These are phyloP conservation scores for Zingel zingel DNA, from an alignment of 2,113 vertebrate genomes.

Conservation along the genomic window DNA sequence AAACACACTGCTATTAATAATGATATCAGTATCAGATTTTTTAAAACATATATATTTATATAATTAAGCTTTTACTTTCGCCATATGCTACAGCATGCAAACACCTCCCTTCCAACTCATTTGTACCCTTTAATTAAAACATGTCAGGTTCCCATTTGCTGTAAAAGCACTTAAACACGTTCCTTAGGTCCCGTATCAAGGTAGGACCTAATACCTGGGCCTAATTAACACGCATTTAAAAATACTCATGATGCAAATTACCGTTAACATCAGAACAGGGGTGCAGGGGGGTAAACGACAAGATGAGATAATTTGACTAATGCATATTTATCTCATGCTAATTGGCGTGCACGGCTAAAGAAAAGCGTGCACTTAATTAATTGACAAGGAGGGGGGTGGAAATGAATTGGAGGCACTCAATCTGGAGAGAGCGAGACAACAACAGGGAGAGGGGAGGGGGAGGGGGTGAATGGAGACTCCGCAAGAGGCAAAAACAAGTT, in stretches of 20 bases:
- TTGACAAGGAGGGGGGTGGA: slow-evolving; percentile 81
- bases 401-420: slow-evolving; percentile 79
- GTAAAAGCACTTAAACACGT: slow-evolving; percentile 79
- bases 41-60: background rate
- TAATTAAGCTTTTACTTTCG: background rate
- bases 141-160: slow-evolving; percentile 50
- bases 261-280: slow-evolving; percentile 67
- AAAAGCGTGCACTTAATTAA: slow-evolving; percentile 86
- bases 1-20: background rate
- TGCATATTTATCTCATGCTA: slow-evolving; percentile 89
- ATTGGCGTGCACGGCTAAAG: slow-evolving; percentile 83
- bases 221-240: slow-evolving; percentile 85
- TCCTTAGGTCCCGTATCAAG: slow-evolving; percentile 66
- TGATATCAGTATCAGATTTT: background rate
- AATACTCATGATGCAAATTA: slow-evolving; percentile 84
- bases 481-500: slow-evolving; percentile 24
- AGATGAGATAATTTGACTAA: slow-evolving; percentile 82
- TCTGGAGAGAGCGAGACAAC: slow-evolving; percentile 74
- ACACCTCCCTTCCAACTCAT: slow-evolving; percentile 18
- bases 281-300: slow-evolving; percentile 60
- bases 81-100: slow-evolving; percentile 23
- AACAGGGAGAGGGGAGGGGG: slow-evolving; percentile 7
- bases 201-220: slow-evolving; percentile 73
- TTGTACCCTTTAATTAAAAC: slow-evolving; percentile 64
- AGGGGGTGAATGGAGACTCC: background rate